Percentiles rank a stretch among this genome's conserved stretches.
Conservation (phyloP, 2,888 invertebrate genomes). For the Maniola hyperantus region DNA sequence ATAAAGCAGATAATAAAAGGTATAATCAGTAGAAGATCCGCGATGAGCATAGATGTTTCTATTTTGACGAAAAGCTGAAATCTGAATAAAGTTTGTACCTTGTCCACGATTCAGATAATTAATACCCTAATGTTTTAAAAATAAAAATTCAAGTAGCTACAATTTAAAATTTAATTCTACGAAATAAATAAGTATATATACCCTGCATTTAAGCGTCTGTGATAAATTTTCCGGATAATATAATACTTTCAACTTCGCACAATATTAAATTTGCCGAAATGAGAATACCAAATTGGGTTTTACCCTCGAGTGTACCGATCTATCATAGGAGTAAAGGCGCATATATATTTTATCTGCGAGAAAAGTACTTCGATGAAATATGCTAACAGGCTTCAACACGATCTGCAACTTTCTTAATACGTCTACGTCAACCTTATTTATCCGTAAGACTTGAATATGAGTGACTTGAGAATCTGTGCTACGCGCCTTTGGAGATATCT, state of each 20-base stretch:
- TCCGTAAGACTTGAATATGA: slow-evolving; percentile 34
- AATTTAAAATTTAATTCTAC: not conserved
- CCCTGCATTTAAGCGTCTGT: not conserved
- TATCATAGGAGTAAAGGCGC: slow-evolving; percentile 45
- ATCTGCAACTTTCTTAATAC: slow-evolving; percentile 60
- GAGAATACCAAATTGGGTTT: slow-evolving; percentile 38
- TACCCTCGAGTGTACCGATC: slow-evolving; percentile 49
- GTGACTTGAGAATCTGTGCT: slow-evolving; percentile 32
- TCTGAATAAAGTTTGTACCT: too few relatives aligned
- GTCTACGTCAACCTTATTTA: slow-evolving; percentile 36
- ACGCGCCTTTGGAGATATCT: slow-evolving; percentile 22
- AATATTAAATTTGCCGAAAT: slow-evolving; percentile 33
- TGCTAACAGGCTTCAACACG: slow-evolving; percentile 48
- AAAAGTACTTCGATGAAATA: slow-evolving; percentile 58
- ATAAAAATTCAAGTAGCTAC: too few relatives aligned
- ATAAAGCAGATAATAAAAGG: too few relatives aligned
- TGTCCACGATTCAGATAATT: too few relatives aligned
- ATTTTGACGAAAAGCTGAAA: too few relatives aligned
- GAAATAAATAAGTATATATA: not conserved
- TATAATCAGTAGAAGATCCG: too few relatives aligned
- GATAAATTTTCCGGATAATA: slow-evolving; percentile 22
- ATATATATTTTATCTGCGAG: slow-evolving; percentile 50
- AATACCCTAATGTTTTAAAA: too few relatives aligned
- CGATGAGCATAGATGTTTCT: too few relatives aligned
- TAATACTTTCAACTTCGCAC: slow-evolving; percentile 20